phyloP scores from a whole-genome alignment of 2,797 vertebrate genomes.

The Lycodopsis pacificus region DNA sequence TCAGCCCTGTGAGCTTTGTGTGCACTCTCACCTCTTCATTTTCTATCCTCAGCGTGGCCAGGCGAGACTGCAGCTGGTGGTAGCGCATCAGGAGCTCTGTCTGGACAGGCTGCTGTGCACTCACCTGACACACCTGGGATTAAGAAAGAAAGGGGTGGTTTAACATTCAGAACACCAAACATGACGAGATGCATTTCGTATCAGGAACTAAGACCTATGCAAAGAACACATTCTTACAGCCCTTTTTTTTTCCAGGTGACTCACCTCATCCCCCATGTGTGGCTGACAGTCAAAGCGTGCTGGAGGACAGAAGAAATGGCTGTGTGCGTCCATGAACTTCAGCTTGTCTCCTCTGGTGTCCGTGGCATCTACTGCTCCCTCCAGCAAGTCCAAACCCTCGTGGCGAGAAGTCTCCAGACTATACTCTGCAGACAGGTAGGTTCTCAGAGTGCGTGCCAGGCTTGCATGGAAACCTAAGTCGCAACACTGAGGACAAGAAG shows the following conservation, averaged over 20 bases:
- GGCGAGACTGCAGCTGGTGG: constrained; percentile 98
- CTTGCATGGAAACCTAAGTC: constrained; percentile 97
- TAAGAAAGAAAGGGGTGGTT: constrained; percentile 31
- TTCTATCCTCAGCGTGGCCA: constrained; percentile 97
- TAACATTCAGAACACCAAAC: constrained; percentile 16
- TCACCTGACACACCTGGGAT: constrained; percentile 95
- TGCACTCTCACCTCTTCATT: constrained; percentile 93
- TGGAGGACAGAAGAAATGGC: constrained; percentile 97
- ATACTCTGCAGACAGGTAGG: constrained; percentile 97
- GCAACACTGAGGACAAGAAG: constrained; percentile 85
- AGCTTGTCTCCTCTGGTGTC: constrained; percentile 97
- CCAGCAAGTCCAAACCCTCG: constrained; percentile 94
- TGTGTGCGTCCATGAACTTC: constrained; percentile 96
- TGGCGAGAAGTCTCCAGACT: constrained; percentile 97
- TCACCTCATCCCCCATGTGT: constrained; percentile 98
- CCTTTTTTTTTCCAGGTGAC: background rate
- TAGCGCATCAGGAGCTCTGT: constrained; percentile 96
- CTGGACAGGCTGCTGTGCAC: constrained; percentile 98
- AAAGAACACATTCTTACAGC: background rate
- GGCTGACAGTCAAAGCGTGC: constrained; percentile 98
- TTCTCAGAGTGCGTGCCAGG: constrained; percentile 94
- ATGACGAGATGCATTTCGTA: background rate
- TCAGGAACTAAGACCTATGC: background rate
- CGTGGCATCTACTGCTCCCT: constrained; percentile 94
- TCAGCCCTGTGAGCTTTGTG: background rate